A percentile compares a stretch with the other conserved stretches of the same genome.
Evolutionary conservation across 2,797 vertebrate genomes (phyloP).

Genomic region (Philypnodon macrostomus): DNA sequence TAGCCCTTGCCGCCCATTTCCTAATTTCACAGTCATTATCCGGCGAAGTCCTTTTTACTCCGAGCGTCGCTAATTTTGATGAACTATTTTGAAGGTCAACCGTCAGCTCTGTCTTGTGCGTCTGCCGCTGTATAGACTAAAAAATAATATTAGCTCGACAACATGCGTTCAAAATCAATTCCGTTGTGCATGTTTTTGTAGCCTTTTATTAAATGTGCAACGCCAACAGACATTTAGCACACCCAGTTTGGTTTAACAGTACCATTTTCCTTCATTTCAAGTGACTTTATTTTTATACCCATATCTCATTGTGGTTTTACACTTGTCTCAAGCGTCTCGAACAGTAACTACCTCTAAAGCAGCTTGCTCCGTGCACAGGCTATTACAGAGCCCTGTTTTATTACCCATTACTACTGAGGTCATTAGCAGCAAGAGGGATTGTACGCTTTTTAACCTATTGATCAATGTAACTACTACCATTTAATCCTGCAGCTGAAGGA

Average conservation of each 20-base stretch:
- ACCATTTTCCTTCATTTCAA: constrained; percentile 35
- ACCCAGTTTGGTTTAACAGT: constrained; percentile 32
- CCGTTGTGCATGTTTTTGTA: constrained; percentile 38
- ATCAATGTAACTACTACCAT: constrained; percentile 99
- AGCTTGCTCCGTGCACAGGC: constrained; percentile 77
- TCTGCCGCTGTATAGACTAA: constrained; percentile 17
- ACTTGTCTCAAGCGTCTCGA: constrained; percentile 47
- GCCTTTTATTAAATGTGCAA: too few species aligned
- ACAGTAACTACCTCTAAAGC: constrained; percentile 75
- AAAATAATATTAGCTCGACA: constrained; percentile 4
- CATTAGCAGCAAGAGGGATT: constrained; percentile 98
- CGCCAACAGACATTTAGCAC: constrained; percentile 33
- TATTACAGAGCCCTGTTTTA: constrained; percentile 94
- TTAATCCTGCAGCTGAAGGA: constrained; percentile 96
- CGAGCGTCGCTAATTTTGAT: constrained; percentile 96
- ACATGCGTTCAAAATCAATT: constrained; percentile 42
- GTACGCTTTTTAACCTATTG: constrained; percentile 99
- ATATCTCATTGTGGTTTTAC: constrained; percentile 51
- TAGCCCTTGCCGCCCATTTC: constrained; percentile 85
- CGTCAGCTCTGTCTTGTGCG: constrained; percentile 45
- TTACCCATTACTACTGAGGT: constrained; percentile 99
- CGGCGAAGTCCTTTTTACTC: constrained; percentile 90
- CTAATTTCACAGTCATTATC: constrained; percentile 99
- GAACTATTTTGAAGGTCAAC: constrained; percentile 98
- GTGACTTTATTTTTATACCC: constrained; percentile 46